These are phyloP conservation scores for Cheiracanthium punctorium DNA, from an alignment of 2,888 invertebrate genomes.

Conservation along the genomic window DNA sequence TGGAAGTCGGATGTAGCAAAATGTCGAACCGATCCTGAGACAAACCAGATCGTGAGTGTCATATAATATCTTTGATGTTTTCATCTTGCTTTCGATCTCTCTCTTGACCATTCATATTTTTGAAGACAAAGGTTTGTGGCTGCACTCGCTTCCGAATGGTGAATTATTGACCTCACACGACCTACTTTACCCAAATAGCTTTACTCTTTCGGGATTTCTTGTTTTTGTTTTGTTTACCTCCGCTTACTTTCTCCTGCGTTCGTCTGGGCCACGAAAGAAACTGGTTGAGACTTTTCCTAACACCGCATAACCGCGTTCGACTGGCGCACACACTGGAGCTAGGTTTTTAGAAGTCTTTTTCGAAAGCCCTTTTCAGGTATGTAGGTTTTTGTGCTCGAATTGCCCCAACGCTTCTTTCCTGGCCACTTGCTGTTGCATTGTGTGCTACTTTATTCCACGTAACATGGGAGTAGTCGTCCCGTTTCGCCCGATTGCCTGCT, in stretches of 20 bases:
- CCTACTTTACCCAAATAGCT: constrained; percentile 65
- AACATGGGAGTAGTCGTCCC: not conserved
- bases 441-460: not conserved
- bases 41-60: too few relatives aligned
- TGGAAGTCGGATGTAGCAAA: too few relatives aligned
- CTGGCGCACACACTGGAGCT: not conserved
- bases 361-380: constrained; percentile 57
- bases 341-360: not conserved
- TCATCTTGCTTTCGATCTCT: not conserved
- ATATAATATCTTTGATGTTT: too few relatives aligned
- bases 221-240: constrained; percentile 30
- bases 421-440: not conserved
- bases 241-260: constrained; percentile 55
- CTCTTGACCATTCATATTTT: not conserved
- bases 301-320: not conserved
- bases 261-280: constrained; percentile 32
- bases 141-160: constrained; percentile 36
- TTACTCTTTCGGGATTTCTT: constrained; percentile 15
- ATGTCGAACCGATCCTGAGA: too few relatives aligned
- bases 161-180: constrained; percentile 63
- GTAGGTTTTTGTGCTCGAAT: constrained; percentile 57
- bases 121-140: not conserved
- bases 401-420: not conserved
- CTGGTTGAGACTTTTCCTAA: not conserved
- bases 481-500: not conserved